Evolutionary conservation across 2,888 invertebrate genomes (phyloP), one percentile per base, ranked within the genome.

Genomic region (Synanthedon tipuliformis): DNA sequence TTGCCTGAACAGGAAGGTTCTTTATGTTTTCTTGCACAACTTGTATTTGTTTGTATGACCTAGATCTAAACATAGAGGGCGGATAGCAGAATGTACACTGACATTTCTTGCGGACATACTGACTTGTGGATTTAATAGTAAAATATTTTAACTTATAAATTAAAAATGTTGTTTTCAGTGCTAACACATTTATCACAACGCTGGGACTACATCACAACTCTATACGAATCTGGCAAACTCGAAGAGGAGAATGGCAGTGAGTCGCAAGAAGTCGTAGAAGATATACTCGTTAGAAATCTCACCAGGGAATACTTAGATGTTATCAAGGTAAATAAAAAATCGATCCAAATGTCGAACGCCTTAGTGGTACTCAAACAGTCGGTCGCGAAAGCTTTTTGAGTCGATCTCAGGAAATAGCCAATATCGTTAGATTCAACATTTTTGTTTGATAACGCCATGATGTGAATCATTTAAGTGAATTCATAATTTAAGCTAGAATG

Each of bases 291-390:
- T 56, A 88, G 96, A 55, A 93, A 94, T 55, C 81, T 97, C 53
- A 95, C 96, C 0, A 89, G 96, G 56, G 97, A 97, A 75, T 95
- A 97, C 70, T 80, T 97, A 27, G 96, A 96, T 63, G 90, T 97
- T 1, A 76, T 97, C 23, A 92, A 92, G 82, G 90, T 90, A 56
- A 56, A 59, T 55, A 48, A 49, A 16, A 3, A 34, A 34, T 34
- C 34, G 10, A 34, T 34, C 34, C 10, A 34, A 23, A 34, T 34
- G 34, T 10, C 34, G 27, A 27, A 27, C 27, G 10, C 8, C 27
- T 34, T 34, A 23, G 5, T 34, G 34, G 12, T 34, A 34, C 12
- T 34, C 27, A 5, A 15, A 15, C 11, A 50, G 8, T 8, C 18
- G 18, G 18, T 18, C 3, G 18, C 18, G 18, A 18, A 18, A 18